A percentile compares a stretch with the other conserved stretches of the same genome.
Evolutionary conservation across 1,140 invertebrate species (phyloP).

Genomic region (Bacillus rossius): DNA sequence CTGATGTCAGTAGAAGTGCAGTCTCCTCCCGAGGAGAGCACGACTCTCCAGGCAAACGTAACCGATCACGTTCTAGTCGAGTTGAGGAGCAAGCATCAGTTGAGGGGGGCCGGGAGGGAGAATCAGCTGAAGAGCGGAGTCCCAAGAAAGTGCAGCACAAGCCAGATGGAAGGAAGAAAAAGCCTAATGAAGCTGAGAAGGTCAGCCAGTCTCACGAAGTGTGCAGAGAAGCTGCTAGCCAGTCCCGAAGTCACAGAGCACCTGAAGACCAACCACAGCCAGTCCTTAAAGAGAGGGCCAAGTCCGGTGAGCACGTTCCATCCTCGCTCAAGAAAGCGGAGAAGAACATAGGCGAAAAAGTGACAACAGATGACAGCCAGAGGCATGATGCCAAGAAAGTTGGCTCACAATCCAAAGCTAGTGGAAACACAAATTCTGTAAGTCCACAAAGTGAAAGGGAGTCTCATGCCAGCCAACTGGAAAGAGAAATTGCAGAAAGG

Average conservation of each 20-base stretch:
- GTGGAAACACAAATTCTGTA: no score
- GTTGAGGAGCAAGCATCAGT: constrained; percentile 16
- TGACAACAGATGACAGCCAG: constrained; percentile 22
- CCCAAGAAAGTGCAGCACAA: constrained; percentile 8
- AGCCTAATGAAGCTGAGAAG: constrained; percentile 25
- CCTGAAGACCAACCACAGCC: not conserved
- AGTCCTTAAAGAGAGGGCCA: constrained; percentile 25
- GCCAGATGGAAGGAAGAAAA: constrained; percentile 32
- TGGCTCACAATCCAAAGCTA: not conserved
- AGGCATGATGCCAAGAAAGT: not conserved
- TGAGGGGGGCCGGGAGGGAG: constrained; percentile 11
- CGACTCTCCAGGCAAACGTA: not conserved
- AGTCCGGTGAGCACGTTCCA: constrained; percentile 39
- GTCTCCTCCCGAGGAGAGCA: not conserved
- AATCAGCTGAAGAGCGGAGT: constrained; percentile 14
- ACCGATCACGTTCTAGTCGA: constrained; percentile 20
- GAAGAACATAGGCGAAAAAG: constrained; percentile 45
- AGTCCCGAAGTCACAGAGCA: constrained; percentile 4
- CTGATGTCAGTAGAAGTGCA: not conserved
- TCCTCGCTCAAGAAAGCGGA: constrained; percentile 63
- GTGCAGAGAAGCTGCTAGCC: not conserved
- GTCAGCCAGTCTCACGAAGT: not conserved
- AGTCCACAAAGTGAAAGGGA: not conserved
- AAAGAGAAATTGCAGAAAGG: constrained; percentile 26
- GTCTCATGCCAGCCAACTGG: constrained; percentile 19